phyloP scores from a whole-genome alignment of 2,113 vertebrate genomes.

The Tyrannus savana region DNA sequence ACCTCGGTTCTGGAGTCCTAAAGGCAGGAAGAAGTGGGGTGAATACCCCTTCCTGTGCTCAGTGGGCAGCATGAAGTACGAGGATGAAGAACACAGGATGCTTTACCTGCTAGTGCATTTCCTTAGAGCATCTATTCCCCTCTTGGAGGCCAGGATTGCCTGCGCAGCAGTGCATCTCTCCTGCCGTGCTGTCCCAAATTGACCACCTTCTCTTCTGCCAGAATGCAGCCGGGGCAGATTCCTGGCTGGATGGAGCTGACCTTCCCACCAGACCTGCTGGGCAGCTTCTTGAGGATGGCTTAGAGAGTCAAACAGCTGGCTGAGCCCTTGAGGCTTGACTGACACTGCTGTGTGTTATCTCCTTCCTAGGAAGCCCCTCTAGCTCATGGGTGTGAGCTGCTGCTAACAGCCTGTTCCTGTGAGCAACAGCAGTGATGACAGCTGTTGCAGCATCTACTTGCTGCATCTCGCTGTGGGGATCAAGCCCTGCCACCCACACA shows the following conservation, averaged over 20 bases:
- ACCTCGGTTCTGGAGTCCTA: background rate
- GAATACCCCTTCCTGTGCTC: background rate
- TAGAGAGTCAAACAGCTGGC: background rate
- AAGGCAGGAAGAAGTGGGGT: background rate
- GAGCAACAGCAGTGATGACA: background rate
- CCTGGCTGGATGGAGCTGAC: conserved; percentile 2
- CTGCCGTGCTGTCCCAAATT: background rate
- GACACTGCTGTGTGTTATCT: background rate
- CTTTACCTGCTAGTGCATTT: background rate
- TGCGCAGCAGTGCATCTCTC: background rate
- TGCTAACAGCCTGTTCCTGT: background rate
- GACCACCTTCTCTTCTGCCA: background rate
- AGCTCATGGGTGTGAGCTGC: background rate
- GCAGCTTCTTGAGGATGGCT: background rate
- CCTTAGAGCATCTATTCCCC: background rate
- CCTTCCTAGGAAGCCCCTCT: background rate
- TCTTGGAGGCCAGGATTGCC: background rate
- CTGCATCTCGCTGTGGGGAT: background rate
- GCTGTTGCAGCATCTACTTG: conserved; percentile 23
- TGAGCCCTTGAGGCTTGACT: background rate
- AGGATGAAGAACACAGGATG: background rate
- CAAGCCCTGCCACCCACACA: background rate
- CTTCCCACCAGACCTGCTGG: conserved; percentile 31
- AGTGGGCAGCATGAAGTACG: background rate
- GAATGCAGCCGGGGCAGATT: conserved; percentile 54